These are phyloP conservation scores for Ciconia boyciana DNA, from an alignment of 2,113 vertebrate species.

Conservation along the genomic window DNA sequence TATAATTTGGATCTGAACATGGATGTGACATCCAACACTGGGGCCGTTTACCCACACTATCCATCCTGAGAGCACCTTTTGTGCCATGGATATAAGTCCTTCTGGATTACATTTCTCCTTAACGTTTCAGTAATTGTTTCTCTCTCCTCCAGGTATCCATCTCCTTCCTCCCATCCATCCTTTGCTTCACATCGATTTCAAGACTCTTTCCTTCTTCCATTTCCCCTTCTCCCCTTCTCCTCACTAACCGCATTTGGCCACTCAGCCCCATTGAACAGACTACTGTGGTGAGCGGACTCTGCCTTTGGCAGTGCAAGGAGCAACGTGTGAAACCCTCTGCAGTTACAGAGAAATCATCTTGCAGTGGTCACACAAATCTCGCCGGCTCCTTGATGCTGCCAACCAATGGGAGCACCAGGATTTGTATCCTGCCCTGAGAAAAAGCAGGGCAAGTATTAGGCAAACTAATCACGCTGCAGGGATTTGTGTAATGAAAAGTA, in stretches of 20 bases:
- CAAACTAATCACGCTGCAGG: slow-evolving; percentile 30
- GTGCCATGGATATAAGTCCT: neutral
- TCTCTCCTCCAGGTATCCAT: neutral
- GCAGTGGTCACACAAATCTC: neutral
- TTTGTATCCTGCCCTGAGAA: slow-evolving; percentile 19
- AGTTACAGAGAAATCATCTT: neutral
- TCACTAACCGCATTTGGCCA: neutral
- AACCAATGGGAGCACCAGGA: slow-evolving; percentile 15
- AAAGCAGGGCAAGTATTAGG: slow-evolving; percentile 46
- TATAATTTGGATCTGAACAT: neutral
- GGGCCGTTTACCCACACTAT: neutral
- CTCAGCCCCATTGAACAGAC: neutral
- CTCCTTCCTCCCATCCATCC: neutral
- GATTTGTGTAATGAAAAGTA: slow-evolving; percentile 28
- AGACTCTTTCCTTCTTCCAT: neutral
- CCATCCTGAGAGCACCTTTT: neutral
- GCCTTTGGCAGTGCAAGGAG: neutral
- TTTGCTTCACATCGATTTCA: neutral
- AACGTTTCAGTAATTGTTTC: neutral
- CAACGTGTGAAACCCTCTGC: neutral
- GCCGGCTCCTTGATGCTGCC: neutral
- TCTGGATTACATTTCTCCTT: neutral
- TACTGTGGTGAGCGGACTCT: neutral
- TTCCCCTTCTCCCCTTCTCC: neutral
- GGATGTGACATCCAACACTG: neutral